Evolutionary conservation across 2,797 vertebrate species (phyloP).

Genomic region (Bradypodion ventrale): DNA sequence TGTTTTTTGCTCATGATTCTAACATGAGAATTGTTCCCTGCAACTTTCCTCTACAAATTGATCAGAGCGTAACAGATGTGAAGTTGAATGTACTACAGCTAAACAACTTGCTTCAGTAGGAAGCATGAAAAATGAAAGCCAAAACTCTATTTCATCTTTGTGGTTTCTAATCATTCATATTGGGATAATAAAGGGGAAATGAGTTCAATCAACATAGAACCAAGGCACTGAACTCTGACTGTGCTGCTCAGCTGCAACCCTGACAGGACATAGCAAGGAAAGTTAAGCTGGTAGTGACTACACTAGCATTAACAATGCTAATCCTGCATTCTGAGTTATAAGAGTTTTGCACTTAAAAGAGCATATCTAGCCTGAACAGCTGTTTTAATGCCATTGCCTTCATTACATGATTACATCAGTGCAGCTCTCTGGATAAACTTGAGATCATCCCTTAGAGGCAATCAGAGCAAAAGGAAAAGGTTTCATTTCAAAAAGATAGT

Average conservation of each 20-base stretch:
- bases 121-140: slow-evolving; percentile 35
- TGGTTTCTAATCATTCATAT: slow-evolving; percentile 45
- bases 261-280: neutral
- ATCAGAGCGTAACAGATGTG: slow-evolving; percentile 25
- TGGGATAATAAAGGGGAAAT: slow-evolving; percentile 14
- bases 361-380: neutral
- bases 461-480: too few relatives aligned
- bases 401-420: neutral
- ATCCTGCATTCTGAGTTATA: neutral
- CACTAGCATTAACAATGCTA: neutral
- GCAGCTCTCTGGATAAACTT: neutral
- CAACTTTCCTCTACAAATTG: neutral
- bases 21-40: neutral
- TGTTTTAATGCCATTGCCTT: neutral
- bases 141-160: slow-evolving; percentile 33
- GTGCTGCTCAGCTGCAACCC: neutral
- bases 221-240: slow-evolving; percentile 15
- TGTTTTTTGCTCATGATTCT: neutral
- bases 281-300: neutral
- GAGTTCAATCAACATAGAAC: neutral
- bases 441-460: too few relatives aligned
- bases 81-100: neutral
- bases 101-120: slow-evolving; percentile 3
- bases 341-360: neutral
- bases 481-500: neutral